Percentiles rank a stretch among this genome's conserved stretches.
Conservation (phyloP, 2,113 vertebrate species). For the Anseranas semipalmata region DNA sequence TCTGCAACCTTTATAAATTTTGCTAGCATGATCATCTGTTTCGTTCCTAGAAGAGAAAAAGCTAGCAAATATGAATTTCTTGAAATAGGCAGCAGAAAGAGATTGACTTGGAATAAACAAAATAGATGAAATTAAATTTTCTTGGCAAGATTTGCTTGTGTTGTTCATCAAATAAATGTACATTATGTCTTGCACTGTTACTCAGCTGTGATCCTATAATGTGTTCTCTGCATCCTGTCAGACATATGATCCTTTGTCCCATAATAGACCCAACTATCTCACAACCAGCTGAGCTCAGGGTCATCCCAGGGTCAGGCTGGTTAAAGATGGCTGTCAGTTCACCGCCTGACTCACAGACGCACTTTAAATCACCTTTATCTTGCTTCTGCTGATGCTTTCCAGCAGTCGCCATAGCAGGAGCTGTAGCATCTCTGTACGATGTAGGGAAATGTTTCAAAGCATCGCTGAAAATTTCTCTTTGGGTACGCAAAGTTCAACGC, state of each 20-base stretch:
- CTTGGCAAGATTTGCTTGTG: conserved; percentile 57
- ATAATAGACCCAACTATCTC: conserved; percentile 74
- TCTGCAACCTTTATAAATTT: conserved; percentile 54
- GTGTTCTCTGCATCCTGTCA: conserved; percentile 69
- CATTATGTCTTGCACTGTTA: conserved; percentile 64
- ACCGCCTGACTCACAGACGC: conserved; percentile 58
- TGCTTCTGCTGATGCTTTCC: conserved; percentile 71
- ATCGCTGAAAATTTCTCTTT: background rate
- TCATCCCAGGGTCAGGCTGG: conserved; percentile 81
- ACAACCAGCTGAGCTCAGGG: conserved; percentile 79
- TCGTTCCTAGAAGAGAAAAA: conserved; percentile 39
- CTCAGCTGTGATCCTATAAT: conserved; percentile 72
- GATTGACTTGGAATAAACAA: conserved; percentile 63
- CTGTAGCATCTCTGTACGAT: background rate
- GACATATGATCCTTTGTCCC: conserved; percentile 77
- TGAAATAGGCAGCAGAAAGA: conserved; percentile 43
- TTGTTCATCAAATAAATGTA: conserved; percentile 59
- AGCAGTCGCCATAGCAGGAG: conserved; percentile 60
- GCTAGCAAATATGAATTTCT: conserved; percentile 27
- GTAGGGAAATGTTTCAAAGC: conserved; percentile 5
- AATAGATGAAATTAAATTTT: conserved; percentile 67
- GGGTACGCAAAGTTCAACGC: background rate
- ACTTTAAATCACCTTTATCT: conserved; percentile 80
- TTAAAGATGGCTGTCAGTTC: conserved; percentile 83
- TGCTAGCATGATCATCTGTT: conserved; percentile 14